A percentile compares a stretch with the other conserved stretches of the same genome.
Conservation (phyloP, 2,797 vertebrate genomes). For the Phoeniculus purpureus region DNA sequence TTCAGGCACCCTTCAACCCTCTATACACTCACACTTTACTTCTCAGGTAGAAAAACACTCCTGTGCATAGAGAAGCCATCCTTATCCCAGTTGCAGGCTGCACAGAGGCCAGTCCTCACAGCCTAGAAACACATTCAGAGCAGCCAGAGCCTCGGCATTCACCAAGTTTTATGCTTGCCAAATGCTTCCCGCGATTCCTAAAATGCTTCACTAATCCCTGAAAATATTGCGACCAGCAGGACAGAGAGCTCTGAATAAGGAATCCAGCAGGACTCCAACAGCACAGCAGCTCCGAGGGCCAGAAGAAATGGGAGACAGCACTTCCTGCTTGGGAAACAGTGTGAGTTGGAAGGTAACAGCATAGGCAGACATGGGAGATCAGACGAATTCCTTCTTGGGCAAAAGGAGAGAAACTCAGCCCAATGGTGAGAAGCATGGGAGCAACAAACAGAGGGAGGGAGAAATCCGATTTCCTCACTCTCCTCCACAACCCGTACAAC, state of each 20-base stretch:
- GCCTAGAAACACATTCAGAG: background rate
- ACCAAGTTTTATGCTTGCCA: background rate
- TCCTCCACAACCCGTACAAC: background rate
- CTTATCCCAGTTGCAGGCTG: background rate
- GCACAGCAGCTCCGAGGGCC: background rate
- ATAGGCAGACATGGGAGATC: background rate
- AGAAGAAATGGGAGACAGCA: background rate
- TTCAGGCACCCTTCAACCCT: background rate
- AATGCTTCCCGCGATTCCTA: background rate
- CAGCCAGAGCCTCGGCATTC: background rate
- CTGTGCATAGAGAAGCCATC: background rate
- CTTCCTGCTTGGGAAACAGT: background rate
- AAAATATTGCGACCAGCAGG: background rate
- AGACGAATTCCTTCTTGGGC: background rate
- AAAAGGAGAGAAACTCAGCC: background rate
- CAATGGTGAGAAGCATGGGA: background rate
- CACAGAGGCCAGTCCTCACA: background rate
- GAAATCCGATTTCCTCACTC: background rate
- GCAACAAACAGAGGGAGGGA: fast-evolving
- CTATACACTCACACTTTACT: background rate
- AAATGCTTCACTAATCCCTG: background rate
- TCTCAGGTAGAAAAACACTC: background rate
- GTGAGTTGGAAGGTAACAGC: background rate
- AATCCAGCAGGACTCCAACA: background rate
- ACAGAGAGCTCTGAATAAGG: background rate